Conservation (phyloP, 2,888 invertebrate genomes). For the Eilema depressum region DNA sequence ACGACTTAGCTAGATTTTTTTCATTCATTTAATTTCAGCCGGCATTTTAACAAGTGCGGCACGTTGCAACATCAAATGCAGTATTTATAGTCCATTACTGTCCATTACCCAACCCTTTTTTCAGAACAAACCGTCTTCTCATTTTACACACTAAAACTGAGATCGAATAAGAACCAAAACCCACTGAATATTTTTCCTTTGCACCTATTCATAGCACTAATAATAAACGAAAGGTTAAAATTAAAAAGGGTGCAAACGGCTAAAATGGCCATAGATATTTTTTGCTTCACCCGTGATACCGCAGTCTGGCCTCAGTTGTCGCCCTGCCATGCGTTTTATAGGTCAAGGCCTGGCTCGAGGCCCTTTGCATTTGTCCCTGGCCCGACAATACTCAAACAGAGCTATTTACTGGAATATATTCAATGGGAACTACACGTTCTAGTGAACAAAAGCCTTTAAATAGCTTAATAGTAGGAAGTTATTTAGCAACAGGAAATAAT, state of each 20-base stretch:
- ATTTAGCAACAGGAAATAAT: background rate
- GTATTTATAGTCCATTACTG: background rate
- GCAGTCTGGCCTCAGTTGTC: constrained; percentile 34
- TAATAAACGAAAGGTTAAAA: constrained; percentile 6
- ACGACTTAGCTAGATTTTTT: too few relatives aligned
- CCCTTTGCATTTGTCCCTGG: constrained; percentile 41
- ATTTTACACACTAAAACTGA: background rate
- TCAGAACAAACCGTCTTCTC: background rate
- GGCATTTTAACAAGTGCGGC: too few relatives aligned
- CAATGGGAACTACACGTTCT: background rate
- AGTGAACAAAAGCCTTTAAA: background rate
- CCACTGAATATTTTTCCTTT: constrained; percentile 1
- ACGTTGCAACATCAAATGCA: background rate
- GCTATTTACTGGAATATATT: constrained; percentile 5
- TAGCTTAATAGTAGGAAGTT: background rate
- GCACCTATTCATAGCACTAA: background rate
- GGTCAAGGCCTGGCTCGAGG: constrained; percentile 43
- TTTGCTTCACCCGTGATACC: constrained; percentile 27
- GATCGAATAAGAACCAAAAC: background rate
- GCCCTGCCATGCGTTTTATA: constrained; percentile 28
- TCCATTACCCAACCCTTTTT: background rate
- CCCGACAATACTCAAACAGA: constrained; percentile 26
- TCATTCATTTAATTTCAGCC: too few relatives aligned
- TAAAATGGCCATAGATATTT: constrained; percentile 29
- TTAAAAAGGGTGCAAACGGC: background rate